phyloP scores from a whole-genome alignment of 2,113 vertebrate species.

The Oceanodroma tethys region DNA sequence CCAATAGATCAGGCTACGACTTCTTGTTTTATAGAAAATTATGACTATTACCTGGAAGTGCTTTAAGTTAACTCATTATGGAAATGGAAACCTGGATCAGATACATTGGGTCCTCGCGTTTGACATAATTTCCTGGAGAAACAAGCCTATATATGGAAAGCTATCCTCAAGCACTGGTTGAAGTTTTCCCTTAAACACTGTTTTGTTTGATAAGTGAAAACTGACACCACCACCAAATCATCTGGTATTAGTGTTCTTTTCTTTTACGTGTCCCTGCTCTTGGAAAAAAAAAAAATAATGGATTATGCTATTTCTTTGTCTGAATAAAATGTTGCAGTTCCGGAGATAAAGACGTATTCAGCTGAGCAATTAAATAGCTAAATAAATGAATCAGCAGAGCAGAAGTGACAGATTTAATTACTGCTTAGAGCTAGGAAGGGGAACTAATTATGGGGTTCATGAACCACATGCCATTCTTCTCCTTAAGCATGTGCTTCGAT shows the following conservation, averaged over 20 bases:
- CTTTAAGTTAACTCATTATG: not conserved
- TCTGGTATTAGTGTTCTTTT: conserved; percentile 26
- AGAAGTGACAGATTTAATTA: conserved; percentile 92
- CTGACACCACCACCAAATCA: conserved; percentile 38
- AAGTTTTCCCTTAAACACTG: conserved; percentile 45
- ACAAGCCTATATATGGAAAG: not conserved
- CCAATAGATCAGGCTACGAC: not conserved
- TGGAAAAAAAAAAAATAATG: conserved; percentile 44
- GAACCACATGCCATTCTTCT: conserved; percentile 72
- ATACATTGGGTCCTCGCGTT: not conserved
- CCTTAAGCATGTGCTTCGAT: conserved; percentile 70
- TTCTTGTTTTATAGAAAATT: not conserved
- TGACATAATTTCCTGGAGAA: not conserved
- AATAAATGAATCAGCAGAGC: conserved; percentile 87
- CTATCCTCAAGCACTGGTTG: not conserved
- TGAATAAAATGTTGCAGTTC: conserved; percentile 83
- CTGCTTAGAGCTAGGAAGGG: conserved; percentile 82
- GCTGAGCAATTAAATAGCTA: conserved; percentile 82
- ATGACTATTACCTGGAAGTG: not conserved
- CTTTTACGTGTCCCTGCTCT: conserved; percentile 33
- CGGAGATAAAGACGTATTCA: conserved; percentile 81
- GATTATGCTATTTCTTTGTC: conserved; percentile 64
- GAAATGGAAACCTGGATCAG: not conserved
- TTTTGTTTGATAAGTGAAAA: conserved; percentile 47
- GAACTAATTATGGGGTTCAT: conserved; percentile 84